These are phyloP conservation scores for Sciurus vulgaris DNA, from an alignment of 2,797 vertebrate genomes.

Conservation along the genomic window DNA sequence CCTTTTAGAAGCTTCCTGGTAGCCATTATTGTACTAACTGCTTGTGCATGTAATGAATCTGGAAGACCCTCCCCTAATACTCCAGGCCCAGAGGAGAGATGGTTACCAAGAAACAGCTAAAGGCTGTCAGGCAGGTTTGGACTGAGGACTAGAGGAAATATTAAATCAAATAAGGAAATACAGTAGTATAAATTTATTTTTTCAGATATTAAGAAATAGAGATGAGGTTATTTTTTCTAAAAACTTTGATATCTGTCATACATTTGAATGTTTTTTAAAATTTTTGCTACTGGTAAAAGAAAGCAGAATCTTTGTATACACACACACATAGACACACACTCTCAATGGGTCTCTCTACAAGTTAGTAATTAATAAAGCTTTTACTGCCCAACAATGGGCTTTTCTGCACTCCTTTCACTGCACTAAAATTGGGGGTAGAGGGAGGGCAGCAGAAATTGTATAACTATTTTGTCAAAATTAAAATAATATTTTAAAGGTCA, in stretches of 20 bases:
- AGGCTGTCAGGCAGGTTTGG: neutral
- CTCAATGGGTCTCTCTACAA: neutral
- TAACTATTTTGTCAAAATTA: constrained; percentile 15
- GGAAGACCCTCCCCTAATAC: no score
- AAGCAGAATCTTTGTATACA: neutral
- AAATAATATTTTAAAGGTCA: neutral
- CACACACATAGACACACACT: no score
- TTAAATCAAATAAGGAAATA: neutral
- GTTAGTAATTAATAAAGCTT: neutral
- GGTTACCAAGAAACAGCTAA: neutral
- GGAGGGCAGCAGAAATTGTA: neutral
- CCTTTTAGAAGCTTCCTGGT: neutral
- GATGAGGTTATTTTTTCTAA: neutral
- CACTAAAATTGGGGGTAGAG: neutral
- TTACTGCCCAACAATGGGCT: neutral
- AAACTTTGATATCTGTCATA: constrained; percentile 1
- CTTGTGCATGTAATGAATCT: neutral
- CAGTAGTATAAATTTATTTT: neutral
- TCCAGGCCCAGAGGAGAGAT: neutral
- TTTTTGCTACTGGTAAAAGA: neutral
- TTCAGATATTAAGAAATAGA: neutral
- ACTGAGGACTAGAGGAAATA: neutral
- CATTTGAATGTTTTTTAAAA: neutral
- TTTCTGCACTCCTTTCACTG: neutral
- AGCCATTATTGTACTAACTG: neutral